Evolutionary conservation across 2,888 invertebrate species (phyloP).

Genomic region (Ochropacha duplaris): DNA sequence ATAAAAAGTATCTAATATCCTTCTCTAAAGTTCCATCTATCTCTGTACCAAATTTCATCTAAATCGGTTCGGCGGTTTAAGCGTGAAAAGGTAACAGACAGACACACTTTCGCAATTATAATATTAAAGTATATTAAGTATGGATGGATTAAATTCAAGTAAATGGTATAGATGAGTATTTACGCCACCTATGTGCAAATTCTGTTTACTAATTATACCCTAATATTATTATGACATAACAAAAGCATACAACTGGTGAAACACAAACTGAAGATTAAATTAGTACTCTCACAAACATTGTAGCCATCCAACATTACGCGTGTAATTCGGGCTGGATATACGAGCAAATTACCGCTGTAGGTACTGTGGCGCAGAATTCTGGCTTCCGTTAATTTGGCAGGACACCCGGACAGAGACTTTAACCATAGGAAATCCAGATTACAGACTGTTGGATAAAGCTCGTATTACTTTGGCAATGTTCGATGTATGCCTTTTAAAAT

Average conservation of each 20-base stretch:
- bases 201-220: not conserved
- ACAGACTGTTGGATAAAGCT: conserved; percentile 17
- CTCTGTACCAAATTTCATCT: too few relatives aligned
- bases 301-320: conserved; percentile 14
- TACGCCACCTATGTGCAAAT: not conserved
- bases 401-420: conserved; percentile 24
- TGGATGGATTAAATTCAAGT: too few relatives aligned
- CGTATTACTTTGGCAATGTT: conserved; percentile 12
- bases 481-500: conserved; percentile 11
- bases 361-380: conserved; percentile 14
- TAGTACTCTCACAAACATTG: not conserved
- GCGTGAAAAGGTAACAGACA: too few relatives aligned
- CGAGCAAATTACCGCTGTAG: conserved; percentile 15
- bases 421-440: conserved; percentile 31
- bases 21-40: too few relatives aligned
- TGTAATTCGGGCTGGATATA: conserved; percentile 23
- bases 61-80: too few relatives aligned
- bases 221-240: not conserved
- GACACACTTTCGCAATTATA: too few relatives aligned
- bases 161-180: too few relatives aligned
- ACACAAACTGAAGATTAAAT: not conserved
- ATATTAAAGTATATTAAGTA: too few relatives aligned
- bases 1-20: too few relatives aligned
- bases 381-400: conserved; percentile 32
- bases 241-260: not conserved